A percentile compares a stretch with the other conserved stretches of the same genome.
Evolutionary conservation across 1,140 invertebrate genomes (phyloP).

Genomic region (Pristionchus pacificus): DNA sequence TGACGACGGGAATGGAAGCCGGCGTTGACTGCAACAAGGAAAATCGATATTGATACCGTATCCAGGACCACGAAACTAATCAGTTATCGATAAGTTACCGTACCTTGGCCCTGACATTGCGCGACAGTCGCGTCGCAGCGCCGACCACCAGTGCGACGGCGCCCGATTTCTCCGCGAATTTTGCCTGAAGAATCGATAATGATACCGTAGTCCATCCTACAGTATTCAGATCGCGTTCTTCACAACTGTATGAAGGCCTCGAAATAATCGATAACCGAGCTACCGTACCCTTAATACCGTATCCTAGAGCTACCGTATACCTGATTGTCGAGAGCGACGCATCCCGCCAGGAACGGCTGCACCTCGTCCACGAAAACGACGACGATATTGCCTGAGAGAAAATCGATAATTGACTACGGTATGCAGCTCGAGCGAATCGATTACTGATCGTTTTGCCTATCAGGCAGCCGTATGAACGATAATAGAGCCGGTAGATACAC

Average conservation of each 20-base stretch:
- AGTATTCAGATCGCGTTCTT: too few relatives aligned
- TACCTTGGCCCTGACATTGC: conserved; percentile 7
- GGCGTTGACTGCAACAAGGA: not conserved
- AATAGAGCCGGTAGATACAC: too few relatives aligned
- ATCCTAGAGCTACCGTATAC: conserved; percentile 9
- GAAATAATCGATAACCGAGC: too few relatives aligned
- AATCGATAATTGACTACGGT: too few relatives aligned
- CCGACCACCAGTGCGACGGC: conserved; percentile 32
- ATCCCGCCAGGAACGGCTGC: conserved; percentile 29
- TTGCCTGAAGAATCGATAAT: conserved; percentile 14
- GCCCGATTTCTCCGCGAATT: conserved; percentile 35
- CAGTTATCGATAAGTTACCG: too few relatives aligned
- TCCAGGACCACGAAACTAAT: not conserved
- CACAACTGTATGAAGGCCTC: too few relatives aligned
- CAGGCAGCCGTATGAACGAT: too few relatives aligned
- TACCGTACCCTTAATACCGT: too few relatives aligned
- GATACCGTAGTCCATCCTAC: too few relatives aligned
- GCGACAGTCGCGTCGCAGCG: conserved; percentile 17
- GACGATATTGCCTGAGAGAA: conserved; percentile 25
- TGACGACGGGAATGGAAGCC: conserved; percentile 24
- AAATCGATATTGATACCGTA: not conserved
- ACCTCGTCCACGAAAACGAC: conserved; percentile 34
- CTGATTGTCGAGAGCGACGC: conserved; percentile 34
- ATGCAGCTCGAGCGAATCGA: too few relatives aligned
- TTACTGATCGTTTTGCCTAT: not conserved